Base-by-base conservation (phyloP, 1,140 invertebrate genomes). In the Drosophila ohnishii region DNA sequence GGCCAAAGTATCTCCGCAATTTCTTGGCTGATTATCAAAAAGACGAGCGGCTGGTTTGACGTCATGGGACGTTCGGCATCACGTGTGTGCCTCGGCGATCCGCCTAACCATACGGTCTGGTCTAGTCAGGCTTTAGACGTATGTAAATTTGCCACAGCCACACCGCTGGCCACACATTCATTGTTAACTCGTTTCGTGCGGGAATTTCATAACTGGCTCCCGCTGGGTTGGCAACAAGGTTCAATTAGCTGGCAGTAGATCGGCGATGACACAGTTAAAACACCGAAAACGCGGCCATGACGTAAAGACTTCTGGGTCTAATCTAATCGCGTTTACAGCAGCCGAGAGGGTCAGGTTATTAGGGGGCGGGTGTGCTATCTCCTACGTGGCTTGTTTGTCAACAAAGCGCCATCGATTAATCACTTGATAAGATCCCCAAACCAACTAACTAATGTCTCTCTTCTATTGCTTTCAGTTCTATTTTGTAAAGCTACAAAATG, bases 401-500 rank as follows among this genome's bases (percentile, higher is more conserved):
- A 86, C 82, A 86, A 78, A 78, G 30, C 47, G 5, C 28, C 48
- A 69, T 62, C 22, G 47, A 60, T 59, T 71, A 64, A 59, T 62
- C 61, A 50, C 58, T 64, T 30, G 56, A 70, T 69, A 55, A 67
- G 55, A 51, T 71, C n/a, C 25, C 42, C 22, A 10, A 53, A 51
- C 28, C 16, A 19, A 34, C 28, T 61, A 63, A 71, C 50, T 22
- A 58, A 42, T 42, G 1, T 55, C 19, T 57, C 9, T 37, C 19
- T 37, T 75, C 28, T 10, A 35, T 62, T 72, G 70, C 74, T 69
- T 85, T 75, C 74, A 90, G 84, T 78, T 87, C 14, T 75, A 83
- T 90, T 90, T 90, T 89, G 71, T 80, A 79, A 87, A 89, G 74
- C 61, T 75, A 90, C 80, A 94, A 93, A 90, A 96, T 96, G 95